A percentile compares a stretch with the other conserved stretches of the same genome.
Conservation (phyloP, 2,888 invertebrate species). For the Coleophora deauratella region DNA sequence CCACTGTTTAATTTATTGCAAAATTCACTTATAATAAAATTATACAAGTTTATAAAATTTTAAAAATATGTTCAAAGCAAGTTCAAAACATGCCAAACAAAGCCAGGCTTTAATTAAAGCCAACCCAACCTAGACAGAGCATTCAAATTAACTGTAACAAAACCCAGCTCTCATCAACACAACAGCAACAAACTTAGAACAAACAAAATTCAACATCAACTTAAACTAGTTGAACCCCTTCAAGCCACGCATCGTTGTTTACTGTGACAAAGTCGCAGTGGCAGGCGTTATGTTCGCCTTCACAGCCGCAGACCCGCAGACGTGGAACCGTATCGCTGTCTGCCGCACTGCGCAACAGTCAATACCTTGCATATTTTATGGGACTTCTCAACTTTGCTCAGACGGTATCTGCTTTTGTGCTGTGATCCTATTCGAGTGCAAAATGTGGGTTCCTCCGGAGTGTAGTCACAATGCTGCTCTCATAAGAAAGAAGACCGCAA, state of each 20-base stretch:
- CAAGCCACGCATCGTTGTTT: constrained; percentile 44
- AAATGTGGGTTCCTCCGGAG: constrained; percentile 1
- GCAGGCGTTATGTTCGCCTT: constrained; percentile 36
- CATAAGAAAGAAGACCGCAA: no score
- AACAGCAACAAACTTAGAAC: constrained; percentile 24
- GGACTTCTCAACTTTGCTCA: constrained; percentile 34
- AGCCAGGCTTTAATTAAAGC: neutral
- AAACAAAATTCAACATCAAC: constrained; percentile 30
- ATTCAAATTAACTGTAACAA: neutral
- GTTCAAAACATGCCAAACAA: no score
- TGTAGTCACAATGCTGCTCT: no score
- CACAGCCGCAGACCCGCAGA: constrained; percentile 26
- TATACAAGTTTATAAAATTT: no score
- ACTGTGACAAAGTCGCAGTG: constrained; percentile 46
- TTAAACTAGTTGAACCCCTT: constrained; percentile 34
- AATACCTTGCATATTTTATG: constrained; percentile 69
- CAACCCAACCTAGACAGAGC: neutral
- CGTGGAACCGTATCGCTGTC: constrained; percentile 33
- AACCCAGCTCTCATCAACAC: neutral
- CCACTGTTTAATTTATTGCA: no score
- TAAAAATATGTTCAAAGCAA: no score
- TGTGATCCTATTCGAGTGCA: constrained; percentile 9
- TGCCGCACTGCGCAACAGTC: constrained; percentile 58
- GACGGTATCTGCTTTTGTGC: constrained; percentile 11
- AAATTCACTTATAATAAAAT: no score